Evolutionary conservation across 2,113 vertebrate genomes (phyloP).

Genomic region (Nothobranchius kuhntae): DNA sequence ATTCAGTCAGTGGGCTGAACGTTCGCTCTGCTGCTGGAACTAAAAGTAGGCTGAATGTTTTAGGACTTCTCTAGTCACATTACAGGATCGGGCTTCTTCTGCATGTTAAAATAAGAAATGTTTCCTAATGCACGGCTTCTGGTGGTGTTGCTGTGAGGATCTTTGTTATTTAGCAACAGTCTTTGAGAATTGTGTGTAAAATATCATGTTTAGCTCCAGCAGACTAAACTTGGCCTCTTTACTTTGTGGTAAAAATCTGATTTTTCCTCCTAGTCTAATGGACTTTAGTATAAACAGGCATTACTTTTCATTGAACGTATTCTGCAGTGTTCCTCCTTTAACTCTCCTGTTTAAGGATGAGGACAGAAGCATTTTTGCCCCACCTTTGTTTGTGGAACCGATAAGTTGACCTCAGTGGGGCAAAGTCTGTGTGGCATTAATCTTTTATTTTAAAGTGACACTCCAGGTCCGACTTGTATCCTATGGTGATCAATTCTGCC

Average conservation of each 20-base stretch:
- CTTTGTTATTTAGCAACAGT: not conserved
- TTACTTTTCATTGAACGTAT: not conserved
- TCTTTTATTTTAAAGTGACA: slow-evolving; percentile 17
- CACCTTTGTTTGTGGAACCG: slow-evolving; percentile 58
- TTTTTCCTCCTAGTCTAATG: not conserved
- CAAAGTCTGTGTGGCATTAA: slow-evolving; percentile 48
- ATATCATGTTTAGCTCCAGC: not conserved
- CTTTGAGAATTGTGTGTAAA: slow-evolving; percentile 15
- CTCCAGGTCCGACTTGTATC: not conserved
- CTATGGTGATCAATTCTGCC: not conserved
- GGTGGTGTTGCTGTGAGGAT: not conserved
- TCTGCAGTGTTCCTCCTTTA: not conserved
- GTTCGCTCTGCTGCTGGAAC: slow-evolving; percentile 32
- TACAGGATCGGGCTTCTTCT: slow-evolving; percentile 36
- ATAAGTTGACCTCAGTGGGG: slow-evolving; percentile 25
- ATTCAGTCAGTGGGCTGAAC: slow-evolving; percentile 47
- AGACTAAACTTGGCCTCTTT: too few relatives aligned
- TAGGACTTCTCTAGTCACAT: slow-evolving; percentile 40
- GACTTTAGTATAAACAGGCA: not conserved
- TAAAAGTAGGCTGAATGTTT: slow-evolving; percentile 45
- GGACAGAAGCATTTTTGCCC: slow-evolving; percentile 28
- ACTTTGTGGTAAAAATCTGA: not conserved
- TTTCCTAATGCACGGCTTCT: slow-evolving; percentile 17
- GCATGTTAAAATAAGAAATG: slow-evolving; percentile 18
- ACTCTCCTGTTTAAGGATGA: not conserved